Evolutionary conservation across 2,113 vertebrate species (phyloP), one percentile per base, ranked within the genome.

Genomic region (Loxodonta africana): DNA sequence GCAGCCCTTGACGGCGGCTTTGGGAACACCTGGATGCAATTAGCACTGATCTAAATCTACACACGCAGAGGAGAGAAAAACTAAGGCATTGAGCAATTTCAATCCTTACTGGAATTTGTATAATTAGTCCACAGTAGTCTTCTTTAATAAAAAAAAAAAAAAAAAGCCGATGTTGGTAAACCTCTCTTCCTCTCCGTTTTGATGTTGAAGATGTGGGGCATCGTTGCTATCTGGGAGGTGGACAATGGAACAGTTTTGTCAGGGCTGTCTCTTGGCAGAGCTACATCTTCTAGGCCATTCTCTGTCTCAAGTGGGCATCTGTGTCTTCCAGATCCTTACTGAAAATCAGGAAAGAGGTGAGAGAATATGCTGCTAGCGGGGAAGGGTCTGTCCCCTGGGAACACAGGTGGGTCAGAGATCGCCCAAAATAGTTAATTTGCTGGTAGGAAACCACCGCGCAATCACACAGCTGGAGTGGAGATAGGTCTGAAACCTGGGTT

Each of bases 21-120:
- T 82, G 25, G n/a, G n/a, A 90, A 82, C 78, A 94, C 95, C 95
- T 91, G 95, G 28, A 60, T 25, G 67, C 74, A 74, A 46, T 96
- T 84, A 94, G 73, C 44, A 21, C 7, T 17, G 17, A 5, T 12
- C 4, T 77, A 37, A 21, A n/a, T 23, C 67, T n/a, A 60, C 18
- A 44, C 25, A 78, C 0, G 1, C 14, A n/a, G 77, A 88, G 93
- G 17, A 81, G 26, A 80, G 82, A 28, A 69, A 62, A 76, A 21
- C 9, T 6, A 26, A 90, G 67, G 84, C 67, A 63, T 5, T 6
- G 30, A 85, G 69, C 21, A 14, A 69, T 89, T 85, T 71, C 11
- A 26, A 74, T 78, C 86, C 46, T 82, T 88, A 67, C 57, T 78
- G 60, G 18, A 78, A 85, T 67, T 78, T 62, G 41, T 65, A 10